Evolutionary conservation across 2,797 vertebrate genomes (phyloP).

Genomic region (Rousettus madagascariensis): DNA sequence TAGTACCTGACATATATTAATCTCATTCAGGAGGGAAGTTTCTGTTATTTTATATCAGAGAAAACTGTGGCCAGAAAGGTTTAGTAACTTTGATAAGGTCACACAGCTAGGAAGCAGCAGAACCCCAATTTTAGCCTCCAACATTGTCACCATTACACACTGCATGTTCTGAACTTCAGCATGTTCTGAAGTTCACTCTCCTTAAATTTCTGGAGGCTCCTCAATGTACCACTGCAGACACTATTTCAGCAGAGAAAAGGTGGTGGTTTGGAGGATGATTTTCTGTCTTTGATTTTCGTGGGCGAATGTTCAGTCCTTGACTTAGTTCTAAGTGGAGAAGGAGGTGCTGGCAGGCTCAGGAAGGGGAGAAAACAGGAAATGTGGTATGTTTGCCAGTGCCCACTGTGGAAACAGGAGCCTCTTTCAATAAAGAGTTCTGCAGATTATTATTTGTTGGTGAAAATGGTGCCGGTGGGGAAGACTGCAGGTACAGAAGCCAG

Average conservation of each 20-base stretch:
- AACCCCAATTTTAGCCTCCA: not conserved
- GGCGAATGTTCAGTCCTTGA: not conserved
- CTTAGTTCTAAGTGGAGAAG: not conserved
- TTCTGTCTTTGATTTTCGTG: not conserved
- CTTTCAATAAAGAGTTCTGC: not conserved
- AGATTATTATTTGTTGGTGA: not conserved
- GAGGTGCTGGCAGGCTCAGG: not conserved
- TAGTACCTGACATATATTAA: not conserved
- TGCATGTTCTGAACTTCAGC: too few relatives aligned
- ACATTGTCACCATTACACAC: rapidly evolving
- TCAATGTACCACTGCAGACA: not conserved
- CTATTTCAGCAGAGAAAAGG: not conserved
- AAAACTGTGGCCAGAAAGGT: not conserved
- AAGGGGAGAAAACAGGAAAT: not conserved
- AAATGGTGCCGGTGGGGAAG: not conserved
- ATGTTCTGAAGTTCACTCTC: not conserved
- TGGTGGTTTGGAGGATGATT: not conserved
- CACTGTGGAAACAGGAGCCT: not conserved
- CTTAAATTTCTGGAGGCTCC: not conserved
- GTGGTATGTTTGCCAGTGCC: not conserved
- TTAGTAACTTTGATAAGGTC: not conserved
- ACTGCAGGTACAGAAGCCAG: not conserved
- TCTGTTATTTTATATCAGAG: not conserved
- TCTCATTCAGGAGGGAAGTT: not conserved
- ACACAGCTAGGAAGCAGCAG: not conserved